These are phyloP conservation scores for Gyps fulvus DNA, from an alignment of 2,113 vertebrate genomes.

Conservation along the genomic window DNA sequence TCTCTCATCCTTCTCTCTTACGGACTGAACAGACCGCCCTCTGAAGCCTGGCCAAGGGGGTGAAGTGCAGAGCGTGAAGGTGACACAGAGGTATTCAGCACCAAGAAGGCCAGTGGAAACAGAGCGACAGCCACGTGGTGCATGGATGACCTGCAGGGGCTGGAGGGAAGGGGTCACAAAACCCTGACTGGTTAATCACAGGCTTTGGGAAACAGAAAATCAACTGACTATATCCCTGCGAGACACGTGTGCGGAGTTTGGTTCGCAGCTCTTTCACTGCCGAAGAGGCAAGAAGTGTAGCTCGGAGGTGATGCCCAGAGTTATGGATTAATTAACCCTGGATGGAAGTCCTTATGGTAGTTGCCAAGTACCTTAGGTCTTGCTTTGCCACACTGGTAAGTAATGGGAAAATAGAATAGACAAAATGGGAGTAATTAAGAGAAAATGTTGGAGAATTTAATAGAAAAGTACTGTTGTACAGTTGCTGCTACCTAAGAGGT, in stretches of 20 bases:
- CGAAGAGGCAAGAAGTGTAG: not conserved
- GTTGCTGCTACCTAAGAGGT: not conserved
- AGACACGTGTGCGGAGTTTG: fast-evolving
- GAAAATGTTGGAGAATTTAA: not conserved
- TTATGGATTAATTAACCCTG: not conserved
- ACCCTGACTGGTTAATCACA: fast-evolving
- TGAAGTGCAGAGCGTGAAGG: not conserved
- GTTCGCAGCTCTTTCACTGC: not conserved
- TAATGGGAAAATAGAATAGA: not conserved
- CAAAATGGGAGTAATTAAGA: not conserved
- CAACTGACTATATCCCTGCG: not conserved
- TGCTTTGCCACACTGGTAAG: not conserved
- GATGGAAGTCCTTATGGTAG: not conserved
- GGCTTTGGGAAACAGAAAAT: not conserved
- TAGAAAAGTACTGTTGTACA: not conserved
- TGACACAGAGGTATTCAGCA: not conserved
- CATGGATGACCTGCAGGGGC: fast-evolving
- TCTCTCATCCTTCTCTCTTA: not conserved
- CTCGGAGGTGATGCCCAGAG: not conserved
- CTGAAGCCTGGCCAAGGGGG: not conserved
- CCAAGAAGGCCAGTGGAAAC: fast-evolving
- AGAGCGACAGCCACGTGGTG: fast-evolving
- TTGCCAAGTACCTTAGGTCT: not conserved
- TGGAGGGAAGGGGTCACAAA: not conserved
- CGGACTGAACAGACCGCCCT: not conserved